These are phyloP conservation scores for Apogon hyalosoma DNA, from an alignment of 2,797 vertebrate genomes.

Conservation along the genomic window DNA sequence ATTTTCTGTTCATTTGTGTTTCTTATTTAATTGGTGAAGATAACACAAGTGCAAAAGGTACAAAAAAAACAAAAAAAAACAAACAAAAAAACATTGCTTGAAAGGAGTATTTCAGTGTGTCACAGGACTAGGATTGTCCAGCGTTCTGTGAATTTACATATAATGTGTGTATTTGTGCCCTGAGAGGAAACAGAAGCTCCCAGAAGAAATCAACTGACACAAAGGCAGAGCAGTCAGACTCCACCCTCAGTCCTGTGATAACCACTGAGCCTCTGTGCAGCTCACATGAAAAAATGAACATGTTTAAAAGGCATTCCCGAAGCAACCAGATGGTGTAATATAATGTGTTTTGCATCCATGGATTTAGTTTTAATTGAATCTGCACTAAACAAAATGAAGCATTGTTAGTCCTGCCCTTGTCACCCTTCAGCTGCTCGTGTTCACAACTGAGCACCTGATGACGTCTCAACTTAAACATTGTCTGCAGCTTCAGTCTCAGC, in stretches of 20 bases:
- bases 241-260: not conserved
- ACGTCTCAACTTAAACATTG: slow-evolving; percentile 3
- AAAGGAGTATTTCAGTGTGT: not conserved
- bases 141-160: not conserved
- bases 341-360: not conserved
- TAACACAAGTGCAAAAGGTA: not conserved
- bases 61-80: too few species aligned
- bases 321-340: slow-evolving; percentile 23
- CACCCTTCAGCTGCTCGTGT: slow-evolving; percentile 4
- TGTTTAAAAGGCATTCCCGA: slow-evolving; percentile 4
- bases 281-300: slow-evolving; percentile 4
- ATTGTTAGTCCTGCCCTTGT: slow-evolving; percentile 6
- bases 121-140: not conserved
- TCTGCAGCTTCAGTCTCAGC: not conserved
- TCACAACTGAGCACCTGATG: not conserved
- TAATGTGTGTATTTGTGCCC: not conserved
- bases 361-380: slow-evolving; percentile 40
- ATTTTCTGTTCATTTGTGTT: slow-evolving; percentile 9
- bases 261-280: not conserved
- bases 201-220: not conserved
- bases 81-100: not conserved
- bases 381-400: slow-evolving; percentile 6
- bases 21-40: slow-evolving; percentile 12
- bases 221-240: not conserved
- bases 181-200: not conserved